Evolutionary conservation across 1,140 invertebrate genomes (phyloP).

Genomic region (Diuraphis noxia): DNA sequence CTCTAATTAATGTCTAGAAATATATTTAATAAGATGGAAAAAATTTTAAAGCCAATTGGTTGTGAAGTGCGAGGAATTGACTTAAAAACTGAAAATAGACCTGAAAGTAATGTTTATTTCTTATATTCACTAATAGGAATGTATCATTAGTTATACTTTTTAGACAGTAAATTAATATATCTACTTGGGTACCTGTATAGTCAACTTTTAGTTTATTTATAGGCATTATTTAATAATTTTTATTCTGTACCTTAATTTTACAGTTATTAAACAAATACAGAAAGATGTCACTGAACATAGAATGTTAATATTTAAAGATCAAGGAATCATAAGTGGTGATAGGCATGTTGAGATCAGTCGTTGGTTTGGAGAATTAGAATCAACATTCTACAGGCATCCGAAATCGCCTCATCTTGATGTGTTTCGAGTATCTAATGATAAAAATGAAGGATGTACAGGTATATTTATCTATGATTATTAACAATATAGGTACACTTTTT

Average conservation of each 20-base stretch:
- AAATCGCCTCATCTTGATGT: conserved; percentile 63
- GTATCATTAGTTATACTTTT: not conserved
- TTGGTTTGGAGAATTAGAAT: conserved; percentile 64
- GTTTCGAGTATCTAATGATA: conserved; percentile 63
- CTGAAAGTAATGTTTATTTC: conserved; percentile 57
- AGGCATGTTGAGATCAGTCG: conserved; percentile 63
- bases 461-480: not conserved
- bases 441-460: conserved; percentile 62
- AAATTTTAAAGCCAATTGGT: conserved; percentile 58
- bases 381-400: conserved; percentile 63
- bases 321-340: conserved; percentile 61
- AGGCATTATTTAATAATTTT: not conserved
- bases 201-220: not conserved
- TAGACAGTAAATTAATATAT: not conserved
- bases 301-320: conserved; percentile 62
- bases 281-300: conserved; percentile 61
- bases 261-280: conserved; percentile 61
- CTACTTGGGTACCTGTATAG: not conserved
- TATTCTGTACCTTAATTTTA: not conserved
- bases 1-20: not conserved
- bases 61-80: conserved; percentile 61
- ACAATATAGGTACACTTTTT: not conserved
- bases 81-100: conserved; percentile 59
- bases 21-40: conserved; percentile 21
- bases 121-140: not conserved